Evolutionary conservation across 1,140 invertebrate species (phyloP), one percentile per base, ranked within the genome.

Genomic region (Nephila pilipes): DNA sequence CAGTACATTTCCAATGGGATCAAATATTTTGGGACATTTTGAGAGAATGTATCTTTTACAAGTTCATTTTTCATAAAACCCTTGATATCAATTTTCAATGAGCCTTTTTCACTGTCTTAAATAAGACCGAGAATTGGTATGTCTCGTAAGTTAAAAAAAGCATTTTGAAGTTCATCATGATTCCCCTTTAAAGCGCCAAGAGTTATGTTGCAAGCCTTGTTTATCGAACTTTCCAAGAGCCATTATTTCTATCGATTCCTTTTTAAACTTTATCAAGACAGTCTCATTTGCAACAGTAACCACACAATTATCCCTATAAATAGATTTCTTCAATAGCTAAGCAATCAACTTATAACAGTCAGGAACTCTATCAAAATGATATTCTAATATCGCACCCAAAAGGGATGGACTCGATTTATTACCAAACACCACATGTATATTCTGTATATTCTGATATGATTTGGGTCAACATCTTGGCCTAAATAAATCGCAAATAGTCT

Each of bases 291-390:
- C n/a, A 32, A 81, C 14, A 58, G 55, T 90, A 32, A 55, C 38
- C 22, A 90, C 55, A 36, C 55, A 12, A n/a, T n/a, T n/a, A n/a
- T 90, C 75, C 20, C 81, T 25, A 90, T 90, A 80, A 22, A 58
- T 10, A 58, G 79, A 38, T 36, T 58, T 90, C 22, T 81, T 60
- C 22, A 58, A 16, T 14, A 36, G 20, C 36, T 60, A n/a, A 18
- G 5, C 6, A 22, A 55, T 25, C n/a, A 1, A 60, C 20, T 29
- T 58, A 18, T n/a, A 12, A 10, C 55, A 22, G 29, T 85, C 18
- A 46, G 46, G n/a, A 29, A 14, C 3, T 32, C n/a, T 65, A 18
- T 22, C 22, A 18, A 92, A 36, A 16, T 65, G 90, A 32, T 85
- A 36, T 8, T 58, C 22, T 2, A 92, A 6, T 12, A 46, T 55